Percentiles rank a stretch among this genome's conserved stretches.
phyloP scores from a whole-genome alignment of 2,113 vertebrate species.

The Meriones unguiculatus region DNA sequence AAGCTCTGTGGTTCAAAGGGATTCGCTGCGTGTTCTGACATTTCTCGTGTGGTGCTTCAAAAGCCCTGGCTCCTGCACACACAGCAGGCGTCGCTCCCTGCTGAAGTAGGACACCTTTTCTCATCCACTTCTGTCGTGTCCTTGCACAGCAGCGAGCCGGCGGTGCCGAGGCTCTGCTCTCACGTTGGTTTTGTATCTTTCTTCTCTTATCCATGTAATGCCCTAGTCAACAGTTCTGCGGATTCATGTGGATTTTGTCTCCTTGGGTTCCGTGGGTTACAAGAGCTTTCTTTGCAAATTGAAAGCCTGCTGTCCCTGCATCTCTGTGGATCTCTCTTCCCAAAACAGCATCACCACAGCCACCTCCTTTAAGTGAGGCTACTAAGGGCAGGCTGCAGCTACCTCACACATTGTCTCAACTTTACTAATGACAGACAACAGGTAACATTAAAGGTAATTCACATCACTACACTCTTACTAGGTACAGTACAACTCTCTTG shows the following conservation, averaged over 20 bases:
- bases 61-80: constrained; percentile 41
- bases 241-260: background rate
- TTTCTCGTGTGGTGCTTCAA: constrained; percentile 71
- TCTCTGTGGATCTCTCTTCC: constrained; percentile 20
- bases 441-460: background rate
- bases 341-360: background rate
- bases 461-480: background rate
- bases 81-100: constrained; percentile 24
- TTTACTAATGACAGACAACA: background rate
- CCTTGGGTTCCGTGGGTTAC: background rate
- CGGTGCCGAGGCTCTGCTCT: background rate
- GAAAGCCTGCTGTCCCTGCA: background rate
- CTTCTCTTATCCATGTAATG: background rate
- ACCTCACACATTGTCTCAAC: background rate
- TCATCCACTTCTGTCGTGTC: background rate
- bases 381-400: background rate
- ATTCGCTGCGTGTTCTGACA: constrained; percentile 73
- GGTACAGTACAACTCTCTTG: background rate
- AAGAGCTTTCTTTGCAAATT: constrained; percentile 14
- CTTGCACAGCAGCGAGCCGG: background rate
- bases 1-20: constrained; percentile 71
- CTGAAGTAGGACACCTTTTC: constrained; percentile 41
- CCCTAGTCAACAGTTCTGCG: background rate
- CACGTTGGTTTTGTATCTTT: background rate
- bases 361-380: background rate